Base-by-base conservation (phyloP, 1,140 invertebrate genomes). In the Bicyclus anynana region DNA sequence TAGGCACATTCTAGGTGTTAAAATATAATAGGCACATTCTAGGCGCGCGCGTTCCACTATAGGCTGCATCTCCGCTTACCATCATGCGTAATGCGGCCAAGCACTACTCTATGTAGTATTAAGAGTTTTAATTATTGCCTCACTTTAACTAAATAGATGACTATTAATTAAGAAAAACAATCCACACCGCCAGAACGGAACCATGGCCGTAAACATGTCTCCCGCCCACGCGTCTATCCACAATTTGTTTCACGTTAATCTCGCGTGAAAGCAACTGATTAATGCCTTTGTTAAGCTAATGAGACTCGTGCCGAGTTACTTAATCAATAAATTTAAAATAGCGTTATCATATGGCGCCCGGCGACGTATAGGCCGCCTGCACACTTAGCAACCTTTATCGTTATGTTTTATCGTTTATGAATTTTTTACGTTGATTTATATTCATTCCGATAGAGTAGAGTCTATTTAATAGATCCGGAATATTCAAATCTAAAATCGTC, bases 161-260 rank as follows among this genome's bases (percentile, higher is more conserved):
- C 63, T 69, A 66, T 78, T 81, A 74, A 81, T 76, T 76, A 67
- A 76, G 65, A 63, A 64, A 50, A 59, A 48, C 62, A 67, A 55
- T 73, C 72, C 66, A 57, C 37, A 60, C 18, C 29, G 52, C 53
- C 52, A 60, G 58, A 62, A 61, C 53, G 47, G 51, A 52, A 58
- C 51, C 42, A 48, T 42, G 46, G 54, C 66, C 73, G 62, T 80
- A 80, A 80, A 80, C 67, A 72, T 74, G 70, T 68, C 72, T 49
- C 26, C 67, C 72, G 69, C 81, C 73, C 71, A 80, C 78, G 66
- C 62, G 58, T 56, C 53, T 57, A 63, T 65, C 76, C 62, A 63
- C 79, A 84, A 84, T 84, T 84, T 84, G 81, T 83, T 83, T 75
- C 71, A 73, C 72, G 69, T 81, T 83, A 81, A 82, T 81, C 76